These are phyloP conservation scores for Drosophila triauraria DNA, from an alignment of 1,140 invertebrate genomes.

Conservation along the genomic window DNA sequence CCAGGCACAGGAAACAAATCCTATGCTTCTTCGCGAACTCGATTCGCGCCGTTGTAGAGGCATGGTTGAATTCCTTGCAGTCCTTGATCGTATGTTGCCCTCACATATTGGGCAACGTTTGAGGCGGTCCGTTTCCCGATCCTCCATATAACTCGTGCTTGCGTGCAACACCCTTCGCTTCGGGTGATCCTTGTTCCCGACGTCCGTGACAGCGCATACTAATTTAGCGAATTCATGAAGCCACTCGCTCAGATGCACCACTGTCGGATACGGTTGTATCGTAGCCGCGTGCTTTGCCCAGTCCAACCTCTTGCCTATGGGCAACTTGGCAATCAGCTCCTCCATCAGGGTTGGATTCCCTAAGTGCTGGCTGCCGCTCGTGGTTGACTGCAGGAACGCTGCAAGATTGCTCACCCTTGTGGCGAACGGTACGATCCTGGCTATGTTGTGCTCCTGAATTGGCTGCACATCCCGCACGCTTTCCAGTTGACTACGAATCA, in stretches of 20 bases:
- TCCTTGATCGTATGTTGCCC: neutral
- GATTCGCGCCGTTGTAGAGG: neutral
- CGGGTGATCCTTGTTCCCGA: too few species aligned
- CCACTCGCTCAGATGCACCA: constrained; percentile 2
- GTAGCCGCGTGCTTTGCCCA: constrained; percentile 4
- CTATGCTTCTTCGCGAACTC: neutral
- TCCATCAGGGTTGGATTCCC: constrained; percentile 7
- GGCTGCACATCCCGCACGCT: constrained; percentile 11
- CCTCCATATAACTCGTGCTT: too few species aligned
- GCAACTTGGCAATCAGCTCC: constrained; percentile 7
- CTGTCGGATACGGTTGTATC: neutral
- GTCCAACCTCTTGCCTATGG: constrained; percentile 3
- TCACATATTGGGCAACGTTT: constrained; percentile 3
- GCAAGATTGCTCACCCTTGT: constrained; percentile 13
- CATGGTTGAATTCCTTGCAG: constrained; percentile 9
- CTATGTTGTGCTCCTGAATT: neutral
- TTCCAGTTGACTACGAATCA: constrained; percentile 16
- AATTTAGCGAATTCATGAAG: constrained; percentile 1
- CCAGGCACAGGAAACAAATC: too few species aligned
- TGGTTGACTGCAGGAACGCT: constrained; percentile 3
- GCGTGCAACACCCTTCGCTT: too few species aligned
- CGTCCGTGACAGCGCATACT: constrained; percentile 1
- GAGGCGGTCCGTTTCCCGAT: neutral
- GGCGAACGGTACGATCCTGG: constrained; percentile 4
- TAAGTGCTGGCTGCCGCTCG: neutral